These are phyloP conservation scores for Etheostoma spectabile DNA, from an alignment of 2,113 vertebrate genomes.

Conservation along the genomic window DNA sequence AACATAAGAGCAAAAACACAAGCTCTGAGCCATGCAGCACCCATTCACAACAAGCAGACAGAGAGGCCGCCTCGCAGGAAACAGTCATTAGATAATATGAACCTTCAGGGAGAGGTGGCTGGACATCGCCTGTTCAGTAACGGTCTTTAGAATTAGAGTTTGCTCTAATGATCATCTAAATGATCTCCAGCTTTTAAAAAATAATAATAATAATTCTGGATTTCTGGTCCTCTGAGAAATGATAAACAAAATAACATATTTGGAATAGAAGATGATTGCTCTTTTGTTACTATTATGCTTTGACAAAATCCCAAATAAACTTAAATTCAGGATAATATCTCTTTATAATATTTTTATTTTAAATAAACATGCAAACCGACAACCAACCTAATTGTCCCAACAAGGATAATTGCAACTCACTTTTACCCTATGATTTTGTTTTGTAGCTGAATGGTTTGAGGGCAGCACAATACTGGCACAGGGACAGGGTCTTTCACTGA, in stretches of 20 bases:
- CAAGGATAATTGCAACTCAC: background rate
- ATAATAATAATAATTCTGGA: background rate
- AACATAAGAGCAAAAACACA: slow-evolving; percentile 16
- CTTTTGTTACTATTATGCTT: background rate
- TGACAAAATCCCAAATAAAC: background rate
- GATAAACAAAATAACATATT: background rate
- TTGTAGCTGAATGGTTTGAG: background rate
- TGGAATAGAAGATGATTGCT: background rate
- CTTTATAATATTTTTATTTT: background rate
- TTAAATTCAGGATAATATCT: background rate
- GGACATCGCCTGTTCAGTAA: background rate
- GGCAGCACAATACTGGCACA: background rate
- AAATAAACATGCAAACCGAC: no score
- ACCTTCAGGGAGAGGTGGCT: slow-evolving; percentile 38
- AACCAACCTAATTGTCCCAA: background rate
- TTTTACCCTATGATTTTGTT: background rate
- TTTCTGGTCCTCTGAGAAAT: background rate
- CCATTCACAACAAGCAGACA: slow-evolving; percentile 35
- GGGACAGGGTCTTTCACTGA: background rate
- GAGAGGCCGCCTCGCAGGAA: slow-evolving; percentile 53
- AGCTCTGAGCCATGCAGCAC: slow-evolving; percentile 8
- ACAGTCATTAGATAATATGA: slow-evolving; percentile 60
- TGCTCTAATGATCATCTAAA: background rate
- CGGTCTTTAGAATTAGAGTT: background rate
- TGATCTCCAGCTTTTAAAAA: background rate